phyloP scores from a whole-genome alignment of 2,113 vertebrate genomes.

The Elephantulus edwardii region DNA sequence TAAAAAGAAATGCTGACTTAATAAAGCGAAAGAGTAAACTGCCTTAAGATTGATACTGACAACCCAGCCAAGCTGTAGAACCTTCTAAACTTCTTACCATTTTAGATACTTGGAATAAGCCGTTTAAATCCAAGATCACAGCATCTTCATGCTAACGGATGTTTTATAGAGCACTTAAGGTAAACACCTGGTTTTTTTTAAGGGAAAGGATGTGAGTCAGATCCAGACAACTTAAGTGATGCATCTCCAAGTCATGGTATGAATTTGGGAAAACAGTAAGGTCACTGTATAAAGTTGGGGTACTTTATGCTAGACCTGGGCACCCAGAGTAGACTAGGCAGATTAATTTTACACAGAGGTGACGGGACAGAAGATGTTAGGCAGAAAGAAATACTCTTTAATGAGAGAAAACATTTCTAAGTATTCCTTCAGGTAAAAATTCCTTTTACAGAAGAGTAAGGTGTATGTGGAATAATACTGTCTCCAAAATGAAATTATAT shows the following conservation, averaged over 20 bases:
- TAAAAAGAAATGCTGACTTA: neutral
- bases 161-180: neutral
- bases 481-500: neutral
- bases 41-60: neutral
- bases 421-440: constrained; percentile 40
- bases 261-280: constrained; percentile 9
- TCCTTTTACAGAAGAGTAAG: constrained; percentile 7
- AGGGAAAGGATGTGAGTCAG: neutral
- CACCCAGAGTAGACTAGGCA: neutral
- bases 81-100: neutral
- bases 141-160: neutral
- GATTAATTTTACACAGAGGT: neutral
- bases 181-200: neutral
- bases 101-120: constrained; percentile 2
- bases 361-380: constrained; percentile 17
- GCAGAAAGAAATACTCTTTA: neutral
- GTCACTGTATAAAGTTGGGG: neutral
- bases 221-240: neutral
- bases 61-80: constrained; percentile 8
- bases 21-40: neutral
- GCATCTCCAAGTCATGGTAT: neutral
- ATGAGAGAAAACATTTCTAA: constrained; percentile 20
- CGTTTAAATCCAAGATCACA: constrained; percentile 47
- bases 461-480: neutral
- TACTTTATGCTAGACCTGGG: neutral